phyloP scores from a whole-genome alignment of 2,888 invertebrate genomes.

The Cristatella mucedo region DNA sequence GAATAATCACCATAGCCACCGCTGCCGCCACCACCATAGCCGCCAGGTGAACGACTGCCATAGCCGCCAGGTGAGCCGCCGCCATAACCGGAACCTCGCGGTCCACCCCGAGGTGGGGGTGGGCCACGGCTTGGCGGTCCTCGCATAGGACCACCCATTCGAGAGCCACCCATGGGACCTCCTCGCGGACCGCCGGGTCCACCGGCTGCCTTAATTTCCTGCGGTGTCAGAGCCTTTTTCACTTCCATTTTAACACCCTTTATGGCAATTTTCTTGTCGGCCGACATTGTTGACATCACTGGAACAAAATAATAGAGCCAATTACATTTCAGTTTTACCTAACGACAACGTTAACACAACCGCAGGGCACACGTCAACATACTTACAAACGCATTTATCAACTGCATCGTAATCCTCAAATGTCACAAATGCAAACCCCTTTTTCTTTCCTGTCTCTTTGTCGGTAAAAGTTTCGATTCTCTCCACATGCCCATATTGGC shows the following conservation, averaged over 20 bases:
- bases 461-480: conserved; percentile 73
- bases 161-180: too few species aligned
- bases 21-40: too few species aligned
- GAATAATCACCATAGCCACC: too few species aligned
- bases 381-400: conserved; percentile 83
- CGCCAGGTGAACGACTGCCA: too few species aligned
- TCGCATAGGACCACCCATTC: too few species aligned
- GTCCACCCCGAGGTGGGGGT: too few species aligned
- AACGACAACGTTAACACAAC: too few species aligned
- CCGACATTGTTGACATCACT: conserved; percentile 3
- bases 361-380: conserved; percentile 13
- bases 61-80: too few species aligned
- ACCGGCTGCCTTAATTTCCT: not conserved
- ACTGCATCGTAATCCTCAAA: conserved; percentile 94
- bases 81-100: too few species aligned
- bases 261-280: conserved; percentile 43
- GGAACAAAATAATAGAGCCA: too few species aligned
- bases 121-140: too few species aligned
- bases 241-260: conserved; percentile 72
- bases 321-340: too few species aligned
- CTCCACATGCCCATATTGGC: conserved; percentile 60
- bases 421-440: conserved; percentile 90
- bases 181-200: not conserved
- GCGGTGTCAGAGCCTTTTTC: conserved; percentile 54
- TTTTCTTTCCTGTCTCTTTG: conserved; percentile 77